Evolutionary conservation across 92 coral and sea anemone genomes (phyloP), one percentile per base, ranked within the genome.

Genomic region (Blastomussa wellsi): DNA sequence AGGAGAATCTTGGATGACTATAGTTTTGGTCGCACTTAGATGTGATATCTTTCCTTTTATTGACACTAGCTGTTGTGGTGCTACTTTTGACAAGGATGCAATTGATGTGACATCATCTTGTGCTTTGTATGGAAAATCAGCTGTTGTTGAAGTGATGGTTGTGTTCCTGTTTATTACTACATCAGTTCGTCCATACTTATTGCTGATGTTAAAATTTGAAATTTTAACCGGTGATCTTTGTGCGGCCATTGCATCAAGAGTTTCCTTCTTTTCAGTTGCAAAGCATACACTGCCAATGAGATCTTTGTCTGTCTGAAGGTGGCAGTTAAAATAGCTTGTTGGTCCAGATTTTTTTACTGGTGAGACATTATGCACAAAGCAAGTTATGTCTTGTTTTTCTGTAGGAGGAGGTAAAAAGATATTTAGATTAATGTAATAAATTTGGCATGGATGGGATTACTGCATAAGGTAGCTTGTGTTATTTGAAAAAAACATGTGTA

Each of bases 191-290:
- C 94, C 91, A 77, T 84, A 91, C 77, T 88, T 91, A 72, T 79
- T 79, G 86, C 91, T 88, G 75, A 79, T 62, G 80, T 74, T 84
- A 82, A 60, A 84, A 59, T 91, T 87, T 67, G 38, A 70, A 57
- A 91, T 87, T 80, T 91, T 91, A 31, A 90, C 93, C 16, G 93
- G 93, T 48, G 89, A 83, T 79, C 78, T 90, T 83, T 90, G 93
- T 70, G 65, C 72, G 4, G 90, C 85, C 82, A 90, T 57, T 38
- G 90, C 85, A 70, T 86, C 90, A 71, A 87, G 74, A 76, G 88
- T 82, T 82, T 78, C 80, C 88, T 90, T 78, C 71, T 90, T 87
- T 36, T 87, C 88, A 60, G 78, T 64, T 52, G 90, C 88, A 67
- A 86, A 90, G 85, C 90, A 90, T 31, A 86, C 90, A 41, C 75